Conservation (phyloP, 2,888 invertebrate genomes). For the Xanthia icteritia region DNA sequence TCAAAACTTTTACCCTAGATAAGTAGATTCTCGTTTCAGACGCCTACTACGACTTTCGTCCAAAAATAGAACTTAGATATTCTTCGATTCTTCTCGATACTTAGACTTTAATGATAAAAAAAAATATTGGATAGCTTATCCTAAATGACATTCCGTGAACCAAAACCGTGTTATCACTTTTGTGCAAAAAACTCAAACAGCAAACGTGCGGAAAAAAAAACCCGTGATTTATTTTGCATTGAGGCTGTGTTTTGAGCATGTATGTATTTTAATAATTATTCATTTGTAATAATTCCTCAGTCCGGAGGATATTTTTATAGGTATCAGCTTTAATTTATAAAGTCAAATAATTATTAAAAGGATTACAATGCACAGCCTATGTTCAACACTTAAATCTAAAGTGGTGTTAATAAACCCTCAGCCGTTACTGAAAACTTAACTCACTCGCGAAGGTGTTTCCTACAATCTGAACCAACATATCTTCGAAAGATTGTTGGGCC, state of each 20-base stretch:
- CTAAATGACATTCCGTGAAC: constrained; percentile 6
- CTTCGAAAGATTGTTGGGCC: constrained; percentile 82
- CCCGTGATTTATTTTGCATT: constrained; percentile 29
- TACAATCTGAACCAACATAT: constrained; percentile 87
- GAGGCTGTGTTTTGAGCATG: constrained; percentile 17
- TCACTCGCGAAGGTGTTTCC: constrained; percentile 90
- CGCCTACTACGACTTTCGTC: not conserved
- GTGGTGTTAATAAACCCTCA: constrained; percentile 31
- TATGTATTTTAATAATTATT: not conserved
- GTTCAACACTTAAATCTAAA: constrained; percentile 4
- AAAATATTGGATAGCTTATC: constrained; percentile 31
- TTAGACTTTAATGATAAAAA: constrained; percentile 16
- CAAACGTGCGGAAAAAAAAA: constrained; percentile 50
- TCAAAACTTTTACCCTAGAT: constrained; percentile 4
- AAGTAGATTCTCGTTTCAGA: constrained; percentile 16
- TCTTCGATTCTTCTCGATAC: not conserved
- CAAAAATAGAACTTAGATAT: constrained; percentile 11
- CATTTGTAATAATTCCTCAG: not conserved
- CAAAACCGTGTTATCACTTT: constrained; percentile 21
- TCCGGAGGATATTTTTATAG: not conserved
- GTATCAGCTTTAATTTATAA: not conserved
- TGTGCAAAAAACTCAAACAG: constrained; percentile 41
- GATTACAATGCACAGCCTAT: constrained; percentile 11
- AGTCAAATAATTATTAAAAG: not conserved
- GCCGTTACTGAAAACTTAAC: constrained; percentile 74